Percentiles rank a stretch among this genome's conserved stretches.
These are phyloP conservation scores for Cercopithecus petaurista DNA, from an alignment of 2,797 vertebrate species.

Conservation along the genomic window DNA sequence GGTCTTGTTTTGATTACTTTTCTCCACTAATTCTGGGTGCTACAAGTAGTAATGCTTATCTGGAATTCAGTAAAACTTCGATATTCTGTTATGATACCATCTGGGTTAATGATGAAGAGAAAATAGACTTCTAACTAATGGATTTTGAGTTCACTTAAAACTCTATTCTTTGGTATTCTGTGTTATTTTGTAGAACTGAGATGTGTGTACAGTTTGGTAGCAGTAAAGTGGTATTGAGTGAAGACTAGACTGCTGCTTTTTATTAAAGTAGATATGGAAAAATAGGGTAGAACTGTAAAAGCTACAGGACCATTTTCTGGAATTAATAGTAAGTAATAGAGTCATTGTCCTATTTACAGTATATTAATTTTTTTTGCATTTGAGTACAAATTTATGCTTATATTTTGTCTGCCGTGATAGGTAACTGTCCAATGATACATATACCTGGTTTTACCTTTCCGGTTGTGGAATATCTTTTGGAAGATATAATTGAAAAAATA, in stretches of 20 bases:
- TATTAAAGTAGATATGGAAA: not conserved
- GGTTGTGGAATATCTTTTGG: slow-evolving; percentile 94
- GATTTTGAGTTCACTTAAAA: slow-evolving; percentile 22
- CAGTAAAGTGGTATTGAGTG: not conserved
- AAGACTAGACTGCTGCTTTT: not conserved
- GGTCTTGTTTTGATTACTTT: not conserved
- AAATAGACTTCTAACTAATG: not conserved
- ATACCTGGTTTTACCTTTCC: slow-evolving; percentile 98
- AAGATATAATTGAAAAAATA: slow-evolving; percentile 95
- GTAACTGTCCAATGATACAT: slow-evolving; percentile 94
- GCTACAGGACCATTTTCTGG: not conserved
- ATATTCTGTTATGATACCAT: not conserved
- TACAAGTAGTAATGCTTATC: not conserved
- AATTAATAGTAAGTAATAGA: not conserved
- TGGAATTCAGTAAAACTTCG: not conserved
- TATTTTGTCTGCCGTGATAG: slow-evolving; percentile 82
- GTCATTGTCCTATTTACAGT: not conserved
- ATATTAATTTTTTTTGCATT: not conserved
- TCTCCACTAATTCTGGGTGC: not conserved
- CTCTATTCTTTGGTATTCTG: not conserved
- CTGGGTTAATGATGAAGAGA: not conserved
- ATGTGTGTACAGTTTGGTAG: not conserved
- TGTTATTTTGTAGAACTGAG: slow-evolving; percentile 2
- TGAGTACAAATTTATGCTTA: not conserved
- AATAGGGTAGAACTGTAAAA: not conserved